These are phyloP conservation scores for Mythimna loreyi DNA, from an alignment of 2,888 invertebrate genomes.

Conservation along the genomic window DNA sequence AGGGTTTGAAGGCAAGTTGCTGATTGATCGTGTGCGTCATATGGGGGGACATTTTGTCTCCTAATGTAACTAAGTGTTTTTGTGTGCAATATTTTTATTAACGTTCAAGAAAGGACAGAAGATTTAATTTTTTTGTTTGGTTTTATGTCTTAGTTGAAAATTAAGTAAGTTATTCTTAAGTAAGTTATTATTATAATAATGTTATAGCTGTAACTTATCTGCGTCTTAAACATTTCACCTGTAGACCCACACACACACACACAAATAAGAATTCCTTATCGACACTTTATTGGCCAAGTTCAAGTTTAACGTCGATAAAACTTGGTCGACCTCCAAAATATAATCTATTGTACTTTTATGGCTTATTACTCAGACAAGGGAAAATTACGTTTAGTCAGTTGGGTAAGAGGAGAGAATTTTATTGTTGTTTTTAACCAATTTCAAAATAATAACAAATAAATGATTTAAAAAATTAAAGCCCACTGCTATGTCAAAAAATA, in stretches of 20 bases:
- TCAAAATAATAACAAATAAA: no score
- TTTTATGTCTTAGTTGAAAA: no score
- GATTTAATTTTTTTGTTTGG: not conserved
- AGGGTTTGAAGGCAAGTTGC: no score
- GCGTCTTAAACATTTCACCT: slow-evolving; percentile 11
- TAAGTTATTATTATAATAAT: no score
- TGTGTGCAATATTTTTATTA: not conserved
- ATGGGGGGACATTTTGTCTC: no score
- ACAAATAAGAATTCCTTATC: slow-evolving; percentile 35
- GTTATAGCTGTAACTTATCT: slow-evolving; percentile 14
- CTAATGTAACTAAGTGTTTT: no score
- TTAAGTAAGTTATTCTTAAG: no score
- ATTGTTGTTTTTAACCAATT: not conserved
- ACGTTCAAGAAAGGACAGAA: not conserved
- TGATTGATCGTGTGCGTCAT: no score
- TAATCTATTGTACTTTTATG: slow-evolving; percentile 33
- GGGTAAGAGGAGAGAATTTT: not conserved
- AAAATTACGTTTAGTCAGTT: slow-evolving; percentile 18
- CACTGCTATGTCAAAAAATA: no score
- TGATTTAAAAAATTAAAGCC: no score
- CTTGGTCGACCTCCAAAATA: slow-evolving; percentile 28
- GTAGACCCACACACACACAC: not conserved
- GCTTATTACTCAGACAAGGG: slow-evolving; percentile 18
- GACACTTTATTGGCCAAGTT: slow-evolving; percentile 36
- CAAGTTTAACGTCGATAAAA: slow-evolving; percentile 41